These are phyloP conservation scores for Peromyscus nudipes DNA, from an alignment of 2,797 vertebrate genomes.

Conservation along the genomic window DNA sequence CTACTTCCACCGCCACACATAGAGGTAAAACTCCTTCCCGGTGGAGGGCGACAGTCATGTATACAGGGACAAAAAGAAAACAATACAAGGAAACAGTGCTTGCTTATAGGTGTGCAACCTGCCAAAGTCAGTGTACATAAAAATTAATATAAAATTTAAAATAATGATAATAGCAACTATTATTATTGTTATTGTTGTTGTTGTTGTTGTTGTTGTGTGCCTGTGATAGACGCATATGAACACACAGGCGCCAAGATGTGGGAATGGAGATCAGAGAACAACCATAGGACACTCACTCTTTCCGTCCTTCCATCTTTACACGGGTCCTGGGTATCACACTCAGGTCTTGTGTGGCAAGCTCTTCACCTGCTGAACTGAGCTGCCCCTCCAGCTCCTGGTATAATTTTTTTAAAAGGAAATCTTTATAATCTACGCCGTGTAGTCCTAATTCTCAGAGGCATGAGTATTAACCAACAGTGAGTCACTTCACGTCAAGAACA, in stretches of 20 bases:
- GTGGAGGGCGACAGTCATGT: not conserved
- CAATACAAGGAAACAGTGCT: not conserved
- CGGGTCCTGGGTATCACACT: too few species aligned
- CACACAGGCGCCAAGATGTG: not conserved
- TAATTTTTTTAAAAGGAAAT: constrained; percentile 5
- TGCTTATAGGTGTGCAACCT: not conserved
- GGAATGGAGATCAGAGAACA: too few species aligned
- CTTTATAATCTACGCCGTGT: not conserved
- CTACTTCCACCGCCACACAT: not conserved
- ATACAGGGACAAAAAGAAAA: not conserved
- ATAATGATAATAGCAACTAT: too few species aligned
- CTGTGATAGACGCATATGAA: too few species aligned
- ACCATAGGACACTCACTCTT: not conserved
- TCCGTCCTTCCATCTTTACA: not conserved
- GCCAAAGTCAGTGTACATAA: not conserved
- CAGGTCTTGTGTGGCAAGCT: not conserved
- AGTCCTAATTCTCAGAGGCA: constrained; percentile 26
- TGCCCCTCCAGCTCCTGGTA: not conserved
- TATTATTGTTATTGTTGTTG: not conserved
- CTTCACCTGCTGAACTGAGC: not conserved
- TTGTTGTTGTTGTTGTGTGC: not conserved
- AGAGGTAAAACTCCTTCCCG: not conserved
- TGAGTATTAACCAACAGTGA: constrained; percentile 27
- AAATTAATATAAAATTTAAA: not conserved
- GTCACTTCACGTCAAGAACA: constrained; percentile 35